phyloP scores from a whole-genome alignment of 2,797 vertebrate genomes.

The Danio kyathit region DNA sequence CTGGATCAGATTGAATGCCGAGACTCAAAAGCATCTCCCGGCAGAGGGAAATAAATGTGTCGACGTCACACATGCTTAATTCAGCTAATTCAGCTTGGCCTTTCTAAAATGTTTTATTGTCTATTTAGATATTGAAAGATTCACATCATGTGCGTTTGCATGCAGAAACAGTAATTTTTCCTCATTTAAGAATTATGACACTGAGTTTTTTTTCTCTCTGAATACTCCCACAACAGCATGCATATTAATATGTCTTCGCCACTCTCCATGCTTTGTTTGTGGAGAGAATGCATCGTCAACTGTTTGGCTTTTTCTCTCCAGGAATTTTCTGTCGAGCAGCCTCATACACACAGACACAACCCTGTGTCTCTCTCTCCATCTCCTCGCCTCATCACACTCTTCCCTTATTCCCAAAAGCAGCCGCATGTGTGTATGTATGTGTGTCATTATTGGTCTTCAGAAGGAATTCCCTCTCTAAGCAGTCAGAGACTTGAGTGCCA shows the following conservation, averaged over 20 bases:
- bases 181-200: slow-evolving; percentile 6
- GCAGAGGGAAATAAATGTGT: neutral
- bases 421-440: slow-evolving; percentile 48
- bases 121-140: neutral
- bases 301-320: slow-evolving; percentile 24
- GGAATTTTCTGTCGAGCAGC: neutral
- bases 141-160: slow-evolving; percentile 1
- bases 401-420: slow-evolving; percentile 45
- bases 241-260: slow-evolving; percentile 21
- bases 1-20: neutral
- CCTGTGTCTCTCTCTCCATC: slow-evolving; percentile 8
- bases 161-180: neutral
- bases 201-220: neutral
- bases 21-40: neutral
- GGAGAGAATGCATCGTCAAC: slow-evolving; percentile 7
- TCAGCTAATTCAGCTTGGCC: slow-evolving; percentile 1
- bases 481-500: slow-evolving; percentile 60
- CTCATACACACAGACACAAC: slow-evolving; percentile 15
- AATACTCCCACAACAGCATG: slow-evolving; percentile 24
- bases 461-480: slow-evolving; percentile 65
- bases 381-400: slow-evolving; percentile 41
- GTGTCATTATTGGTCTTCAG: slow-evolving; percentile 62
- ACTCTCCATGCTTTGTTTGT: slow-evolving; percentile 3
- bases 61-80: slow-evolving; percentile 3
- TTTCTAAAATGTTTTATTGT: slow-evolving; percentile 21